Evolutionary conservation across 2,888 invertebrate species (phyloP).

Genomic region (Thera britannica): DNA sequence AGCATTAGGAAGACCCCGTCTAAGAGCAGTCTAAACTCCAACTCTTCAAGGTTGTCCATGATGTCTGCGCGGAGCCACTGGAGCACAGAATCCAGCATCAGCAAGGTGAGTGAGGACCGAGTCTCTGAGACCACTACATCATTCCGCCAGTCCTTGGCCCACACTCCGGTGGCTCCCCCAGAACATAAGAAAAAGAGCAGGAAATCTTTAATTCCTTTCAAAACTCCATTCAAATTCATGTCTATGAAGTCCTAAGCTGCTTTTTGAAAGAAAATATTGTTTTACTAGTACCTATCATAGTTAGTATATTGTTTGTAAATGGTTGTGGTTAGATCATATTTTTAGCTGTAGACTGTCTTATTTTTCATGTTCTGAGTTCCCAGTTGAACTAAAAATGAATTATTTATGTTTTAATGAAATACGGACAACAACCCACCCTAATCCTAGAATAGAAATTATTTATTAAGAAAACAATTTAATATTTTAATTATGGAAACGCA

Average conservation of each 20-base stretch:
- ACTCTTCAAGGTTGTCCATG: conserved; percentile 62
- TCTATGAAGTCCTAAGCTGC: conserved; percentile 62
- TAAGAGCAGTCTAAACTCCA: conserved; percentile 70
- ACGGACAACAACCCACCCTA: conserved; percentile 82
- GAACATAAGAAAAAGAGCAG: conserved; percentile 72
- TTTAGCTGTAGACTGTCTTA: conserved; percentile 28
- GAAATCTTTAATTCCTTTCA: conserved; percentile 76
- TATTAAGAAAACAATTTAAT: conserved; percentile 31
- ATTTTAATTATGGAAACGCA: background rate
- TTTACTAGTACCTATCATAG: conserved; percentile 11
- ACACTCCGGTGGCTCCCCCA: conserved; percentile 59
- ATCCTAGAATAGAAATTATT: conserved; percentile 65
- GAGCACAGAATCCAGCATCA: conserved; percentile 59
- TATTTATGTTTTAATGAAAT: conserved; percentile 62
- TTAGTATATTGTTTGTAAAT: conserved; percentile 19
- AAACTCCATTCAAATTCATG: conserved; percentile 81
- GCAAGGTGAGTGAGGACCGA: conserved; percentile 57
- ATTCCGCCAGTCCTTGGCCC: conserved; percentile 52
- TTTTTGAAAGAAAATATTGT: conserved; percentile 15
- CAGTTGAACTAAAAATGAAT: conserved; percentile 32
- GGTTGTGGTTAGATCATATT: conserved; percentile 35
- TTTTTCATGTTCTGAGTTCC: conserved; percentile 41
- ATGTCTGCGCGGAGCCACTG: conserved; percentile 63
- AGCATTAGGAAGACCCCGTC: conserved; percentile 73
- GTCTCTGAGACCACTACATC: conserved; percentile 60